A percentile compares a stretch with the other conserved stretches of the same genome.
phyloP scores from a whole-genome alignment of 2,888 invertebrate genomes.

The Eristalinus sepulchralis region DNA sequence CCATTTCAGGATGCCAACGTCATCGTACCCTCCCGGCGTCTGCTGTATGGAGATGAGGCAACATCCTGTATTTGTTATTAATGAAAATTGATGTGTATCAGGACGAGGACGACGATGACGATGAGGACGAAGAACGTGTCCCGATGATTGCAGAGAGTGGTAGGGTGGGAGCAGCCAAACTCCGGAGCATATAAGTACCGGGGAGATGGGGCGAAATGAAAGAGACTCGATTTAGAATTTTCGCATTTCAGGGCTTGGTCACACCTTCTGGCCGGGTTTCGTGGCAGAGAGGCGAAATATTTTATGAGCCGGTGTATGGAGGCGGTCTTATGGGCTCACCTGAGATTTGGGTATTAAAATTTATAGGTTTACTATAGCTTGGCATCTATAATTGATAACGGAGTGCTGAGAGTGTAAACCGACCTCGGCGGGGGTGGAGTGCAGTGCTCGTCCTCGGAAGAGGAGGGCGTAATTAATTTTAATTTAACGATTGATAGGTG shows the following conservation, averaged over 20 bases:
- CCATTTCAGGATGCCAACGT: neutral
- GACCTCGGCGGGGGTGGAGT: neutral
- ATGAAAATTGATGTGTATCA: conserved; percentile 28
- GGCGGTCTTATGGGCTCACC: conserved; percentile 11
- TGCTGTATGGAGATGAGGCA: conserved; percentile 7
- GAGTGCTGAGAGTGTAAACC: neutral
- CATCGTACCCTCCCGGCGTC: neutral
- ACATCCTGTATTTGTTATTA: conserved; percentile 30
- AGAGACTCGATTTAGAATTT: conserved; percentile 26
- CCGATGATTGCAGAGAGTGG: neutral
- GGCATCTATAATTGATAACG: conserved; percentile 15
- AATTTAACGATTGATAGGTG: conserved; percentile 28
- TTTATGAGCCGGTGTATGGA: conserved; percentile 16
- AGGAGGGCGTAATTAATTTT: conserved; percentile 11
- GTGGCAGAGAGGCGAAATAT: conserved; percentile 19
- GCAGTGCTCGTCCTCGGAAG: neutral
- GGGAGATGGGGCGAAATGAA: neutral
- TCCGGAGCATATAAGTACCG: no score
- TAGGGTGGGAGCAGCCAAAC: no score
- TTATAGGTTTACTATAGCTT: conserved; percentile 16
- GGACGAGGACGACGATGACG: neutral
- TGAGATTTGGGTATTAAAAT: conserved; percentile 16
- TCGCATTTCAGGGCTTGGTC: conserved; percentile 10
- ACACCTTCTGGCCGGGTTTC: conserved; percentile 1
- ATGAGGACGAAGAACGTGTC: neutral